These are phyloP conservation scores for Luffia ferchaultella DNA, from an alignment of 2,888 invertebrate species.

Conservation along the genomic window DNA sequence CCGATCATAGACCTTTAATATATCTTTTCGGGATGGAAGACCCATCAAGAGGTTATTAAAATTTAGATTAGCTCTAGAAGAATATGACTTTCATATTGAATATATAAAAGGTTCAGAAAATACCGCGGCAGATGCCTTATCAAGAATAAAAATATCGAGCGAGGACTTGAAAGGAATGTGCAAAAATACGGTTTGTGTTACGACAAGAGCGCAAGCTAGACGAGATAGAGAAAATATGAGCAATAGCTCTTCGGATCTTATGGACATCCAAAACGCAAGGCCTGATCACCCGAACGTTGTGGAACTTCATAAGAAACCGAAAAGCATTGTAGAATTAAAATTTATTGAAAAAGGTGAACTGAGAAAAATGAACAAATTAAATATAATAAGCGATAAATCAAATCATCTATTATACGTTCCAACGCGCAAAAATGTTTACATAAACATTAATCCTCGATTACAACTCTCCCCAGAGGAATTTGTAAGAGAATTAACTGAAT, in stretches of 20 bases:
- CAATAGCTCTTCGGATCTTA: neutral
- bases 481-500: too few relatives aligned
- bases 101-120: slow-evolving; percentile 21
- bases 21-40: slow-evolving; percentile 30
- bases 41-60: slow-evolving; percentile 28
- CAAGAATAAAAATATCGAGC: slow-evolving; percentile 17
- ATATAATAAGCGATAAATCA: neutral
- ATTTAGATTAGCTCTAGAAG: slow-evolving; percentile 25
- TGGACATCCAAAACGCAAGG: slow-evolving; percentile 1
- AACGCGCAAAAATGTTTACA: neutral
- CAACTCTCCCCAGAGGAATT: too few relatives aligned
- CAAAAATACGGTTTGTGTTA: neutral
- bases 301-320: neutral
- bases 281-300: neutral
- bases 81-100: slow-evolving; percentile 20
- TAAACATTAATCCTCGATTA: neutral
- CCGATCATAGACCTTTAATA: slow-evolving; percentile 31
- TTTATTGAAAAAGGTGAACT: neutral
- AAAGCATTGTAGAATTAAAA: neutral
- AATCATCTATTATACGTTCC: neutral
- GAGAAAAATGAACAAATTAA: neutral
- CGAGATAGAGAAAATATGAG: neutral
- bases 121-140: slow-evolving; percentile 21
- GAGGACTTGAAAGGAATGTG: neutral
- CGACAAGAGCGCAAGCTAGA: slow-evolving; percentile 8